Evolutionary conservation across 2,797 vertebrate genomes (phyloP), one percentile per base, ranked within the genome.

Genomic region (Calcarius lapponicus): DNA sequence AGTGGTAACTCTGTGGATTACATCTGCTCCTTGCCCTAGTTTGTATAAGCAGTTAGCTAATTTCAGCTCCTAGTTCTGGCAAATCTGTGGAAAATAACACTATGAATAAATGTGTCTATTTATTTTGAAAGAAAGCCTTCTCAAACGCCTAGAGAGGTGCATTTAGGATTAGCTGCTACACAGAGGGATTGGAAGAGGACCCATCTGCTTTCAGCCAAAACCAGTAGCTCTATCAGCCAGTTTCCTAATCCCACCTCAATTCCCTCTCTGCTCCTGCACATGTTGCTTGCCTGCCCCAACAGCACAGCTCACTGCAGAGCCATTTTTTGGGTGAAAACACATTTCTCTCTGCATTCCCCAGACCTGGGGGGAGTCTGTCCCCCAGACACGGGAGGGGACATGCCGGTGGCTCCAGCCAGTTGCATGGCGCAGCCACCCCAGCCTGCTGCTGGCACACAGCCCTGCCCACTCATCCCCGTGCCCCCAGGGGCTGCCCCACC

Each of bases 361-460:
- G 16, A 12, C 21, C 18, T 40, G 34, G 45, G 32, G 22, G 17
- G 2, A 53, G 5, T 29, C 56, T 72, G 42, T 65, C 4, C 28
- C 50, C 32, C 5, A 28, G 57, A 28, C 8, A 19, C 6, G 34
- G 17, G 16, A 34, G 56, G 57, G 34, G 11, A 4, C 15, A 3
- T 2, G 2, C 9, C 0, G 0, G 54, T 80, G 65, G 50, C 80
- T 71, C 42, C 74, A 64, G 82, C 18, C 10, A 5, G 42, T 7
- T 0, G 0, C 29, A 20, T 2, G 3, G 25, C 34, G 75, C 6
- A 0, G 2, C 29, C 10, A 5, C 3, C 16, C 8, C 45, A 40
- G 38, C 31, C 2, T 1, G 18, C 54, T 31, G 36, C 54, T 38
- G 65, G 20, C 34, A 31, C 2, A 0, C 34, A 73, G 62, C 45